Percentiles rank a stretch among this genome's conserved stretches.
Conservation (phyloP, 2,797 vertebrate species). For the Myioborus miniatus region DNA sequence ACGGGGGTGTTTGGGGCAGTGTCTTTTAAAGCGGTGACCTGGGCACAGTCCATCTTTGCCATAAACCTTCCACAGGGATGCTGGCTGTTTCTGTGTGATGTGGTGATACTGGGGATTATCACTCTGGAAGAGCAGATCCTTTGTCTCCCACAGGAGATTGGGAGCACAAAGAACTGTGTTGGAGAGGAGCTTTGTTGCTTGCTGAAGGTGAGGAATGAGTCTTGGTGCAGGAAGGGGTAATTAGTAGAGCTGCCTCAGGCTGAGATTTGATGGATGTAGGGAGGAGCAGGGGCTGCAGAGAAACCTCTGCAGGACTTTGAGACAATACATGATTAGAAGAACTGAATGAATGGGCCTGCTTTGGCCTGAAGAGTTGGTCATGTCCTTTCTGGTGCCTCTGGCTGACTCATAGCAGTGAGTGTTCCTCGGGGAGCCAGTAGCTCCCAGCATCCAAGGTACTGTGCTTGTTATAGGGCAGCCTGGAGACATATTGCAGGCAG, state of each 20-base stretch:
- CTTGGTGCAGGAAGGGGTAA: background rate
- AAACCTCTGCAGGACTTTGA: background rate
- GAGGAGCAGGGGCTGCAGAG: background rate
- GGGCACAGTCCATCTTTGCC: background rate
- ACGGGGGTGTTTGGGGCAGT: background rate
- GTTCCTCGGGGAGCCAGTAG: background rate
- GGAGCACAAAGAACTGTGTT: rapidly evolving
- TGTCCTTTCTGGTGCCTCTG: background rate
- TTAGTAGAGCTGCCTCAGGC: background rate
- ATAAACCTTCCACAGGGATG: rapidly evolving
- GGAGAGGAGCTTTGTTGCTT: background rate
- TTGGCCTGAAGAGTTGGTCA: background rate
- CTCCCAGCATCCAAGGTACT: background rate
- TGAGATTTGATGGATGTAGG: background rate
- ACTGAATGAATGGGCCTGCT: background rate
- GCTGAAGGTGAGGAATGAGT: background rate
- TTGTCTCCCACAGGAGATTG: background rate
- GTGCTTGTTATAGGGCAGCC: background rate
- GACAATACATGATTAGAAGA: background rate
- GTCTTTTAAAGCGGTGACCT: background rate
- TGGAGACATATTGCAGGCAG: background rate
- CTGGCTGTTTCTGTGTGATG: background rate
- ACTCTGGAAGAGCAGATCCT: background rate
- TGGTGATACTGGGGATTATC: background rate
- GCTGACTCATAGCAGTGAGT: background rate